Evolutionary conservation across 2,113 vertebrate species (phyloP).

Genomic region (Nannobrachium achirus): DNA sequence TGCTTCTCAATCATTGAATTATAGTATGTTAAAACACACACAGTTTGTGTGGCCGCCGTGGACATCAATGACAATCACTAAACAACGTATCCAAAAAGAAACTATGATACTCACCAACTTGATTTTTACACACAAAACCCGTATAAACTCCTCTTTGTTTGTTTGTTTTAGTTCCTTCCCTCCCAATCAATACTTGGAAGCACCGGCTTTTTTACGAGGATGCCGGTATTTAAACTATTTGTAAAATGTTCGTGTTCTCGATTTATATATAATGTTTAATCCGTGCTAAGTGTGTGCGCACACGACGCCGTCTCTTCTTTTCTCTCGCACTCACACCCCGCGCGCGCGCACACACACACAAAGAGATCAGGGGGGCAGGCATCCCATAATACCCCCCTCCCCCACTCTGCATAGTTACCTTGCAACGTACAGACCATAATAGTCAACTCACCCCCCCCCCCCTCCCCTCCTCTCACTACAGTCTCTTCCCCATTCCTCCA

Average conservation of each 20-base stretch:
- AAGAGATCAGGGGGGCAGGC: slow-evolving; percentile 86
- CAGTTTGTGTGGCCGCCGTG: background rate
- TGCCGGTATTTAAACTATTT: slow-evolving; percentile 45
- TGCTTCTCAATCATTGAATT: background rate
- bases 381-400: slow-evolving; percentile 86
- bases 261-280: too few relatives aligned
- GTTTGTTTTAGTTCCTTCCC: slow-evolving; percentile 42
- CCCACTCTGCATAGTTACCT: slow-evolving; percentile 86
- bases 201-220: background rate
- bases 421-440: slow-evolving; percentile 87
- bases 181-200: slow-evolving; percentile 19
- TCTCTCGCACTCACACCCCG: slow-evolving; percentile 73
- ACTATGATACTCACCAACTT: slow-evolving; percentile 71
- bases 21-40: background rate
- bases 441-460: slow-evolving; percentile 74
- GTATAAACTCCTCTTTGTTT: slow-evolving; percentile 38
- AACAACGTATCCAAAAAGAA: slow-evolving; percentile 7
- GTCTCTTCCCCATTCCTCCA: slow-evolving; percentile 80
- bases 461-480: slow-evolving; percentile 32
- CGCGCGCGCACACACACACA: slow-evolving; percentile 82
- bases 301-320: slow-evolving; percentile 79
- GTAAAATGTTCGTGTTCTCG: too few relatives aligned
- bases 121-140: slow-evolving; percentile 42
- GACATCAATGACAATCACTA: background rate
- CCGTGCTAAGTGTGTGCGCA: slow-evolving; percentile 73